These are phyloP conservation scores for Chaetodon trifasciatus DNA, from an alignment of 2,797 vertebrate genomes.

Conservation along the genomic window DNA sequence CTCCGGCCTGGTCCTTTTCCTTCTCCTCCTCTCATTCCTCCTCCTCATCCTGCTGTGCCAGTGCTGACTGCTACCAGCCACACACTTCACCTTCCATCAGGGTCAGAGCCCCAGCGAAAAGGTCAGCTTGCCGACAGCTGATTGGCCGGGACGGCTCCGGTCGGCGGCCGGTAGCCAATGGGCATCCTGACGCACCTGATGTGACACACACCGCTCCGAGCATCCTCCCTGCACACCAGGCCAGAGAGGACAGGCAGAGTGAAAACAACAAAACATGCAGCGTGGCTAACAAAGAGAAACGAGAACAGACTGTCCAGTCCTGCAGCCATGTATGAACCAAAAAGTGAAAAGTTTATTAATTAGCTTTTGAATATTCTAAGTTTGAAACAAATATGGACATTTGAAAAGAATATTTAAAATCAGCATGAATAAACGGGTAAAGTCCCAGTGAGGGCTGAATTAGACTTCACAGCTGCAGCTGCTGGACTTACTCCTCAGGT, in stretches of 20 bases:
- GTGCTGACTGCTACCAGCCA: constrained; percentile 91
- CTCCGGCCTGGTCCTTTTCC: constrained; percentile 87
- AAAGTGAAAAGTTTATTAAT: constrained; percentile 45
- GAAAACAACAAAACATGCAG: constrained; percentile 68
- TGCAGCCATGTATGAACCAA: constrained; percentile 43
- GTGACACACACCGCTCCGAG: constrained; percentile 81
- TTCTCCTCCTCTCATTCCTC: constrained; percentile 57
- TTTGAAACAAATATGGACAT: constrained; percentile 26
- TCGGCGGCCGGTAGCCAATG: constrained; percentile 82
- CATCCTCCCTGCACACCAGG: constrained; percentile 63
- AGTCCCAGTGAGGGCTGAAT: constrained; percentile 33
- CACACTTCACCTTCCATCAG: constrained; percentile 92
- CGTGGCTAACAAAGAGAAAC: constrained; percentile 57
- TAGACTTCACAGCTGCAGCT: constrained; percentile 51
- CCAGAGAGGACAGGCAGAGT: constrained; percentile 58
- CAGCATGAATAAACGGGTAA: constrained; percentile 30
- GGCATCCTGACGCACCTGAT: constrained; percentile 89
- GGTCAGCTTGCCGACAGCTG: constrained; percentile 89
- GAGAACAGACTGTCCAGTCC: constrained; percentile 58
- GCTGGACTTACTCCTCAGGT: constrained; percentile 60
- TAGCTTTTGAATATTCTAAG: constrained; percentile 50
- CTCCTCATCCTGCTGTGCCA: constrained; percentile 76
- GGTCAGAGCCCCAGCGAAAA: constrained; percentile 85
- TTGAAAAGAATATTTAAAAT: constrained; percentile 19
- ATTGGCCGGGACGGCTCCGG: constrained; percentile 79